Base-by-base conservation (phyloP, 1,140 invertebrate genomes). In the Gryllus bimaculatus region DNA sequence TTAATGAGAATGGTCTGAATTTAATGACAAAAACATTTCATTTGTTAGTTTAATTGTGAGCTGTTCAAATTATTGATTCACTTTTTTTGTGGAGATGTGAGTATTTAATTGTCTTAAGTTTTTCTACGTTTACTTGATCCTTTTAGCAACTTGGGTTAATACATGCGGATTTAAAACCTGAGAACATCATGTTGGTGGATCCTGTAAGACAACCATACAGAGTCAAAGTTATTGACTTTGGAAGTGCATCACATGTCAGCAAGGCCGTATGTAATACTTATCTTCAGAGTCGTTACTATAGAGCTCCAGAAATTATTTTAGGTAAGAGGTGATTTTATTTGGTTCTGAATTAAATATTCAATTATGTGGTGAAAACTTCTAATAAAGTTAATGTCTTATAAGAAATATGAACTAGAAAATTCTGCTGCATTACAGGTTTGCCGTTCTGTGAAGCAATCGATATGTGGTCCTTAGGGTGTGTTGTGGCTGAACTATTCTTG, bases 381-480 rank as follows among this genome's bases (percentile, higher is more conserved):
- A 13, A 20, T 39, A 6, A 75, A 47, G 7, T 5, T 26, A 20
- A 26, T 13, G 8, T 20, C 2, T 7, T 4, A 10, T 13, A 39
- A 47, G 2, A n/a, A 13, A 5, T 47, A 13, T n/a, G 7, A 47
- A 75, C 10, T 39, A 47, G 2, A 20, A 20, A 74, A 12, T 75
- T 6, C 3, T 13, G 10, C 10, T 26, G 10, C 8, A 78, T 82
- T 84, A 54, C 80, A 87, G 87, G 93, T 80, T 88, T 99, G 82
- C 98, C 97, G 76, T 99, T 99, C 88, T 98, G 97, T 89, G 98
- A 99, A 88, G 96, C 98, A 7, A 99, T 99, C 83, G 98, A 99
- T 87, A 99, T 99, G 98, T 99, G 98, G 98, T 99, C 98, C 0
- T 89, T 99, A 79, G 98, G 98, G 39, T 99, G 98, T 88, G 98